Conservation (phyloP, 2,888 invertebrate species). For the Conops quadrifasciatus region DNA sequence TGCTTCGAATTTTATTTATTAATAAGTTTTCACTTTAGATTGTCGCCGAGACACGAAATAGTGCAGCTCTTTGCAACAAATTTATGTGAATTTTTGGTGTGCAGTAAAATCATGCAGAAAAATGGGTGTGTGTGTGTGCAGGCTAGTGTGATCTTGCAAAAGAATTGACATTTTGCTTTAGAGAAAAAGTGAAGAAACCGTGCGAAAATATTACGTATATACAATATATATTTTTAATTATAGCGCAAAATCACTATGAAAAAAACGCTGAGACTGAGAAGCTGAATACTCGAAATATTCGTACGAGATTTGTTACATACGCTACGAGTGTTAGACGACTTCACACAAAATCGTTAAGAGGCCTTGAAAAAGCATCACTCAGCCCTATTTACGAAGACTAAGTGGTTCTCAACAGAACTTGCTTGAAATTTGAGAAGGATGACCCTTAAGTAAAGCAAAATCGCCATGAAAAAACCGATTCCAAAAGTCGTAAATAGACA, state of each 20-base stretch:
- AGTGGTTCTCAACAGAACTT: too few species aligned
- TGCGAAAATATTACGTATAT: too few species aligned
- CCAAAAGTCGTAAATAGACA: too few species aligned
- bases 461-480: too few species aligned
- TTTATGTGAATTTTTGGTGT: background rate
- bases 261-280: background rate
- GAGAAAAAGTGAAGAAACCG: too few species aligned
- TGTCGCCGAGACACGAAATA: background rate
- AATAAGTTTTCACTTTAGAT: conserved; percentile 24
- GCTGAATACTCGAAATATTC: background rate
- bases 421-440: too few species aligned
- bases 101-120: conserved; percentile 7
- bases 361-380: too few species aligned
- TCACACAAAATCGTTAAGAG: too few species aligned
- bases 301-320: too few species aligned
- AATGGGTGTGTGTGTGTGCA: background rate
- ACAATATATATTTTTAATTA: conserved; percentile 4
- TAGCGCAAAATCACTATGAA: background rate
- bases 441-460: too few species aligned
- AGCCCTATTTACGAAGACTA: too few species aligned
- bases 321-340: too few species aligned
- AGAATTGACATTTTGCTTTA: background rate
- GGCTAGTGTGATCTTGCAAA: background rate
- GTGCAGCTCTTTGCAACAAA: background rate
- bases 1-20: conserved; percentile 15